phyloP scores from a whole-genome alignment of 2,888 invertebrate genomes.

The Hydraecia micacea region DNA sequence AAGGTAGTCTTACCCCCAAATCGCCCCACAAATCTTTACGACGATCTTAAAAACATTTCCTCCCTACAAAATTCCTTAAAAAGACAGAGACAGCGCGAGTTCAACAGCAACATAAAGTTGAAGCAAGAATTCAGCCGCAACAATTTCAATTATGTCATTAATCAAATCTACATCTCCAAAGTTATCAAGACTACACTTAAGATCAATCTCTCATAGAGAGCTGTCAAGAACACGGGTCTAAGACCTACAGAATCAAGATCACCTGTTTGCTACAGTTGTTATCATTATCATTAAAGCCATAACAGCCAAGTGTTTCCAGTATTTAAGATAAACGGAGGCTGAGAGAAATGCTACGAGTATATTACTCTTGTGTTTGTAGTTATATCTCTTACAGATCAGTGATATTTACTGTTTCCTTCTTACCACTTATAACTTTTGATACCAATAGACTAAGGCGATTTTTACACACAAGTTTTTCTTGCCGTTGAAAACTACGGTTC shows the following conservation, averaged over 20 bases:
- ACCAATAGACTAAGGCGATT: background rate
- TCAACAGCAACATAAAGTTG: background rate
- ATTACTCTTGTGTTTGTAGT: background rate
- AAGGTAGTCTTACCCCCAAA: background rate
- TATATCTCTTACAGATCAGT: background rate
- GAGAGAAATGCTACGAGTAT: background rate
- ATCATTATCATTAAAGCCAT: background rate
- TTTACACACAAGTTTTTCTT: background rate
- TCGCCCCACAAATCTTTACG: background rate
- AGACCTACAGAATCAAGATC: slow-evolving; percentile 37
- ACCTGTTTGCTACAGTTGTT: slow-evolving; percentile 11
- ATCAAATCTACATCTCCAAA: slow-evolving; percentile 11
- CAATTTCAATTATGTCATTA: background rate
- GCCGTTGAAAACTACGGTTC: background rate
- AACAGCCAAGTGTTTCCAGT: slow-evolving; percentile 11
- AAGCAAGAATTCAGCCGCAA: no score
- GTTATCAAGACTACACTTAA: slow-evolving; percentile 20
- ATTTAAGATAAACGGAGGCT: background rate
- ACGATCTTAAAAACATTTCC: background rate
- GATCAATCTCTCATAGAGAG: slow-evolving; percentile 30
- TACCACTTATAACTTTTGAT: background rate
- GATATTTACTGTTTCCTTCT: background rate
- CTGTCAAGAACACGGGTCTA: slow-evolving; percentile 15
- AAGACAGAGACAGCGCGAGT: no score
- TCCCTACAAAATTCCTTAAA: background rate